Conservation (phyloP, 2,797 vertebrate genomes). For the Mionectes olivaceus region DNA sequence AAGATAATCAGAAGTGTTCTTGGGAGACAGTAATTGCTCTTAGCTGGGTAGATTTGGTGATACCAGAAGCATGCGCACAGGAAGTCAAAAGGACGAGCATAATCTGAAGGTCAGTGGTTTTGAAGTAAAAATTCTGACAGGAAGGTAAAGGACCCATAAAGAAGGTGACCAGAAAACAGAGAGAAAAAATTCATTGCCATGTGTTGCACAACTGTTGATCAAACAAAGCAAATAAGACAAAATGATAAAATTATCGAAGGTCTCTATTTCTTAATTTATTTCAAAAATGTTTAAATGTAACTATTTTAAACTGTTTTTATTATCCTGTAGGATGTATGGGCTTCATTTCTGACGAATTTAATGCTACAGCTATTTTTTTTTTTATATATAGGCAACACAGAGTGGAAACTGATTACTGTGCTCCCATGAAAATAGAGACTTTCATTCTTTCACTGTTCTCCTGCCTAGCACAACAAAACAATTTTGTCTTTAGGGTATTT, state of each 20-base stretch:
- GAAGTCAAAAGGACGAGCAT: background rate
- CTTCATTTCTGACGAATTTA: background rate
- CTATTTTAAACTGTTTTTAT: background rate
- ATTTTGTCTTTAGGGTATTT: background rate
- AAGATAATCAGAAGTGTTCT: background rate
- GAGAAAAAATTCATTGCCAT: background rate
- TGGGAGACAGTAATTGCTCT: background rate
- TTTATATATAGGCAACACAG: background rate
- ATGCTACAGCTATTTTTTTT: background rate
- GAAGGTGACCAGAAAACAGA: background rate
- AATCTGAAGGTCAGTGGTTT: background rate
- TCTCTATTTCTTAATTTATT: background rate
- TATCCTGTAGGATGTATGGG: background rate
- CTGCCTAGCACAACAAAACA: background rate
- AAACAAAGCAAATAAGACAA: background rate
- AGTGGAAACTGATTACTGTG: background rate
- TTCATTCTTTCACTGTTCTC: background rate
- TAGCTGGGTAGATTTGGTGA: background rate
- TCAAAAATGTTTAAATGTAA: background rate
- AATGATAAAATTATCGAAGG: background rate
- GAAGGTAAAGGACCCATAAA: background rate
- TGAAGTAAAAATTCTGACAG: background rate
- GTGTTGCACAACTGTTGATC: background rate
- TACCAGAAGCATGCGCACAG: rapidly evolving
- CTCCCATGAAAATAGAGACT: background rate